These are phyloP conservation scores for Aphelenchoides avenae DNA, from an alignment of 1,140 invertebrate genomes.

Conservation along the genomic window DNA sequence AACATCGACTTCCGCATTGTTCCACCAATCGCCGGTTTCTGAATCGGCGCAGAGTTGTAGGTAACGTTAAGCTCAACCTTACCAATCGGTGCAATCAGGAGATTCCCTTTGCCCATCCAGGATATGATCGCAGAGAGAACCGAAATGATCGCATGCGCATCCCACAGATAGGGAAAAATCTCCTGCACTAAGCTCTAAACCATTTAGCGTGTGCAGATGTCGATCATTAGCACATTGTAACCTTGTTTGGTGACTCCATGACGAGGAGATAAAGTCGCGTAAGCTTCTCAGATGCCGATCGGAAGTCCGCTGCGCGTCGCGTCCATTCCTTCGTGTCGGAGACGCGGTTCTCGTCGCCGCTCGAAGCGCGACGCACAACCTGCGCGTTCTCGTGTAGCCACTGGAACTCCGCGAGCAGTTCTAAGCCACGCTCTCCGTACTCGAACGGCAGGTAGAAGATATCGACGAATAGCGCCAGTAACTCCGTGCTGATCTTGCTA, in stretches of 20 bases:
- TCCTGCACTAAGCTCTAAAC: constrained; percentile 44
- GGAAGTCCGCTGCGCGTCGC: constrained; percentile 26
- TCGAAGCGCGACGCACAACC: constrained; percentile 13
- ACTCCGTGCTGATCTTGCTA: constrained; percentile 69
- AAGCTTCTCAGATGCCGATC: constrained; percentile 16
- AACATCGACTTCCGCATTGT: constrained; percentile 15
- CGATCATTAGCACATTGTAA: constrained; percentile 5
- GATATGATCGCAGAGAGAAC: constrained; percentile 34
- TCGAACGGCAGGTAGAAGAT: constrained; percentile 95
- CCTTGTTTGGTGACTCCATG: constrained; percentile 38
- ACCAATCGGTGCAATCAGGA: constrained; percentile 27
- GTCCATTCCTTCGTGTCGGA: constrained; percentile 25
- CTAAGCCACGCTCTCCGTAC: constrained; percentile 78
- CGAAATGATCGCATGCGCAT: constrained; percentile 41
- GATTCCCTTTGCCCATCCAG: constrained; percentile 40
- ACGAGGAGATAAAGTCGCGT: constrained; percentile 27
- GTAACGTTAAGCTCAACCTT: not conserved
- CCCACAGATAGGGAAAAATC: constrained; percentile 44
- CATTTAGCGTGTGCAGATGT: no score
- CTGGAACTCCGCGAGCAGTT: constrained; percentile 84
- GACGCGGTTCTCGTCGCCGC: constrained; percentile 4
- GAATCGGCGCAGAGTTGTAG: constrained; percentile 1
- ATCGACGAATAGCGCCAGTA: constrained; percentile 80
- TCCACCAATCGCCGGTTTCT: constrained; percentile 23
- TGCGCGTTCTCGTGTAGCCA: constrained; percentile 84